Evolutionary conservation across 2,888 invertebrate genomes (phyloP), one percentile per base, ranked within the genome.

Genomic region (Opisthograptis luteolata): DNA sequence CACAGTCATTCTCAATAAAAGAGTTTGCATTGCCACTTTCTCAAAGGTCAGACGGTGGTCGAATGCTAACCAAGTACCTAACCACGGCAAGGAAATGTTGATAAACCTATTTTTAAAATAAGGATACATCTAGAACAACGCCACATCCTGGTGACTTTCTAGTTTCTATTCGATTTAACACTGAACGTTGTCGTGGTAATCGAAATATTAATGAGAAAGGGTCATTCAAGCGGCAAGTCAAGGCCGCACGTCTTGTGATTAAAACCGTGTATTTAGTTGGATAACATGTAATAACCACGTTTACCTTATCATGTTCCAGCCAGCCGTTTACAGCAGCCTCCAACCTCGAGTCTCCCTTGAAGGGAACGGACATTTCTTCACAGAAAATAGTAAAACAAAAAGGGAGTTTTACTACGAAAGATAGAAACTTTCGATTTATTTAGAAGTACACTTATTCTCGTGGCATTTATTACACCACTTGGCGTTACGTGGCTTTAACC

Each of bases 291-390:
- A n/a, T n/a, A 7, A 17, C 5, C 12, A 30, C 22, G 12, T 12
- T 12, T 84, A 94, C 94, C 91, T 93, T 93, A 74, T 96, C 97
- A 93, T 94, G 95, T 57, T 87, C 77, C 2, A 96, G 74, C 96
- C 96, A 97, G 63, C 94, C 93, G 9, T 91, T 82, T 8, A 96
- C 93, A 76, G 94, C 94, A 8, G 83, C 75, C 76, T 95, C 93
- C 47, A 96, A 79, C 61, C 91, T 88, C 17, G 64, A 45, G 67
- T 92, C 88, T 39, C 92, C 93, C 57, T 92, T 92, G 2, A 84
- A 79, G 57, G 76, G 77, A 28, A 60, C 41, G 41, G 71, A 54
- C 79, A 81, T 82, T 64, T 58, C 70, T 46, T 42, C 28, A 34
- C 35, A 44, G 25, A 40, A 31, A 47, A 31, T 22, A 2, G 6